Evolutionary conservation across 2,113 vertebrate species (phyloP).

Genomic region (Felis catus): DNA sequence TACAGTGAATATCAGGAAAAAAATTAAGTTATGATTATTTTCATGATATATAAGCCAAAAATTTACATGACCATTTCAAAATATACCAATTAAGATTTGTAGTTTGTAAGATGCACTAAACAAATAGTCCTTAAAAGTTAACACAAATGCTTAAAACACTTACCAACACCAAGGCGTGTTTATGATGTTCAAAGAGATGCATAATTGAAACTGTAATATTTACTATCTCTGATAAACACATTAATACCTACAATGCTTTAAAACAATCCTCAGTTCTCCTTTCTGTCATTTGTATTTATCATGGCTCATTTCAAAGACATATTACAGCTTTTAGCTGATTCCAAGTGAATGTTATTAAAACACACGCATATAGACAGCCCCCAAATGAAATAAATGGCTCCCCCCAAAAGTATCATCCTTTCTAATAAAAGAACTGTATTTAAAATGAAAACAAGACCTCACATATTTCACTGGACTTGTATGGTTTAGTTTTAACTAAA

Average conservation of each 20-base stretch:
- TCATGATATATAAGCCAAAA: constrained; percentile 88
- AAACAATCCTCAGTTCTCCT: constrained; percentile 80
- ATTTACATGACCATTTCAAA: constrained; percentile 90
- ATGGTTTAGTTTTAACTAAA: constrained; percentile 71
- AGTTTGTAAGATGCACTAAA: constrained; percentile 91
- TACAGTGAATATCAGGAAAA: constrained; percentile 89
- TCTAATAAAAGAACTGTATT: constrained; percentile 58
- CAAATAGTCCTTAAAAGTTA: constrained; percentile 87
- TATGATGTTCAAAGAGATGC: constrained; percentile 87
- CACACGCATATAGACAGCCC: background rate
- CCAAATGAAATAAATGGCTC: constrained; percentile 66
- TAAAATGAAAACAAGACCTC: constrained; percentile 70
- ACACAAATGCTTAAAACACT: constrained; percentile 88
- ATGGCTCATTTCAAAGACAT: constrained; percentile 81
- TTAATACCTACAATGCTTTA: constrained; percentile 80
- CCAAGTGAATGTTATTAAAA: constrained; percentile 81
- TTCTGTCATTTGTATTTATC: constrained; percentile 72
- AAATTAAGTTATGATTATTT: constrained; percentile 89
- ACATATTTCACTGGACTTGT: constrained; percentile 53
- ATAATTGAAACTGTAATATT: constrained; percentile 85
- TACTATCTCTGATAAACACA: constrained; percentile 85
- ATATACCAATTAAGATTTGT: constrained; percentile 89
- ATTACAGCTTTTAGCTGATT: constrained; percentile 83
- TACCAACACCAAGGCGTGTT: constrained; percentile 85
- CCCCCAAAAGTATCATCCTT: constrained; percentile 63